Percentiles rank a stretch among this genome's conserved stretches.
These are phyloP conservation scores for Dascyllus trimaculatus DNA, from an alignment of 2,113 vertebrate genomes.

Conservation along the genomic window DNA sequence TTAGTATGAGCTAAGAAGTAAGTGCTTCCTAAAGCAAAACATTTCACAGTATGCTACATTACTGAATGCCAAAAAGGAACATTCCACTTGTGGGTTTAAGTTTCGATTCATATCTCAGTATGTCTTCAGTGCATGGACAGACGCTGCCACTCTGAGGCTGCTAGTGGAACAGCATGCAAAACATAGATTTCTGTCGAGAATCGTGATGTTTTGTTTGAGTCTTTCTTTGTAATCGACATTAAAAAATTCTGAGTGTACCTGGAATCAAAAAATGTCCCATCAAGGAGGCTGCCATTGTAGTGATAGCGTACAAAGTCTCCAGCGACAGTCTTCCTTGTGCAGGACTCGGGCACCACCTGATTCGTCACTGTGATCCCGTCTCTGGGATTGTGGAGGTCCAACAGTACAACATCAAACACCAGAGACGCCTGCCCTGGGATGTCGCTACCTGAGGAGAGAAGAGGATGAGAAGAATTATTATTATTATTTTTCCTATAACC, in stretches of 20 bases:
- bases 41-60: neutral
- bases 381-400: constrained; percentile 98
- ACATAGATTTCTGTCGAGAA: neutral
- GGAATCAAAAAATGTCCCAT: constrained; percentile 96
- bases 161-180: constrained; percentile 3
- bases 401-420: constrained; percentile 93
- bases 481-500: too few relatives aligned
- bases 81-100: neutral
- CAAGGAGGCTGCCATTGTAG: constrained; percentile 95
- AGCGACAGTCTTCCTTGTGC: constrained; percentile 85
- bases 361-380: constrained; percentile 90
- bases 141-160: constrained; percentile 59
- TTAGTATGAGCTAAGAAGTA: too few relatives aligned
- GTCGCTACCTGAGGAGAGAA: constrained; percentile 89
- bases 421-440: constrained; percentile 96
- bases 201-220: neutral
- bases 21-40: neutral
- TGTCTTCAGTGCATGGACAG: neutral
- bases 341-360: constrained; percentile 86
- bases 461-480: neutral
- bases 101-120: neutral
- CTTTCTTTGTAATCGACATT: neutral
- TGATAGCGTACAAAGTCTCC: constrained; percentile 97
- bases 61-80: neutral
- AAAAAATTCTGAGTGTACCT: constrained; percentile 82